phyloP scores from a whole-genome alignment of 1,140 invertebrate genomes.

The Diachasmimorpha longicaudata region DNA sequence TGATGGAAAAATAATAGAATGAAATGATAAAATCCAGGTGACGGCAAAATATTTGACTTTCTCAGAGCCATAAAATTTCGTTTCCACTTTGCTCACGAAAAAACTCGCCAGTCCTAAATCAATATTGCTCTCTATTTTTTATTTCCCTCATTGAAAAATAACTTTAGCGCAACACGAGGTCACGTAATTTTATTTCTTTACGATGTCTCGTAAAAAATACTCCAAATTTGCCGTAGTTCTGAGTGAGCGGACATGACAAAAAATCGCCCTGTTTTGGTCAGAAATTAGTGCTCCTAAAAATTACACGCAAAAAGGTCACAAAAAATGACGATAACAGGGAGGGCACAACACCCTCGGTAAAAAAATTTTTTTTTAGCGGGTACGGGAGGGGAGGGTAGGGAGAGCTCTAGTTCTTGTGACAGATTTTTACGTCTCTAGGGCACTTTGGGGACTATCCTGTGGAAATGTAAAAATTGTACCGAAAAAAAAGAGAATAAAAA shows the following conservation, averaged over 20 bases:
- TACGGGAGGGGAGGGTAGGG: background rate
- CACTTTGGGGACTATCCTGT: background rate
- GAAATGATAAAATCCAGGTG: no score
- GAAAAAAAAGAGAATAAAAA: conserved; percentile 45
- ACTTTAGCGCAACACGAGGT: background rate
- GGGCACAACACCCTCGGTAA: background rate
- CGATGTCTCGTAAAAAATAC: conserved; percentile 39
- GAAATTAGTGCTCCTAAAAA: conserved; percentile 46
- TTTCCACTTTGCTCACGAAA: background rate
- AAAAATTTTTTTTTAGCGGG: background rate
- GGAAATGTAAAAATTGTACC: background rate
- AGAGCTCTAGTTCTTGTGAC: background rate
- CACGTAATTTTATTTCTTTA: conserved; percentile 48
- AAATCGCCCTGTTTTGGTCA: conserved; percentile 55
- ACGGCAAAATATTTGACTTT: background rate
- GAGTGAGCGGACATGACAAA: conserved; percentile 21
- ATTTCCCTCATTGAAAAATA: background rate
- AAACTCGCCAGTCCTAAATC: background rate
- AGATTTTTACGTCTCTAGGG: background rate
- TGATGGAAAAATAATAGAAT: no score
- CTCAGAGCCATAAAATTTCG: background rate
- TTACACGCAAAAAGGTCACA: conserved; percentile 6
- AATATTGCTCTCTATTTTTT: background rate
- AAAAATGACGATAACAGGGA: background rate
- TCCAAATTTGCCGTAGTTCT: conserved; percentile 34